Evolutionary conservation across 2,797 vertebrate genomes (phyloP).

Genomic region (Lepus oiostolus): DNA sequence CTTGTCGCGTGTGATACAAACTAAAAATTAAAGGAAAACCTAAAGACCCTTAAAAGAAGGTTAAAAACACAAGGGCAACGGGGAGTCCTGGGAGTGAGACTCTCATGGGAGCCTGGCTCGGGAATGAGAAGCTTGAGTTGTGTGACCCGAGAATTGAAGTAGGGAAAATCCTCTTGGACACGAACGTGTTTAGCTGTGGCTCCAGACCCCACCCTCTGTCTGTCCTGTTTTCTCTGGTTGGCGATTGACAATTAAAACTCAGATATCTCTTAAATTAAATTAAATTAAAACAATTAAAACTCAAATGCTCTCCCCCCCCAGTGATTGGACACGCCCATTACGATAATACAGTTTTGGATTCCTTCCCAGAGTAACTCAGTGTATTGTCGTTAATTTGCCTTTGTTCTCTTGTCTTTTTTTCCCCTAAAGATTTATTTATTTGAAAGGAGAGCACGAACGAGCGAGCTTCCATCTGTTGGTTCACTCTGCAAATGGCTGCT

Average conservation of each 20-base stretch:
- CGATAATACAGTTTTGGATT: background rate
- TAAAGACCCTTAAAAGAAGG: background rate
- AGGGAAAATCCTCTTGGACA: background rate
- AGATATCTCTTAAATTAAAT: background rate
- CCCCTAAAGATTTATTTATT: too few relatives aligned
- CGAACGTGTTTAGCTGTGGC: background rate
- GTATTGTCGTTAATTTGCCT: background rate
- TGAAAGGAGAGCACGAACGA: too few relatives aligned
- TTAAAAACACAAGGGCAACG: background rate
- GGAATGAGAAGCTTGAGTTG: rapidly evolving
- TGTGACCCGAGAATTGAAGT: background rate
- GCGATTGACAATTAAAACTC: background rate
- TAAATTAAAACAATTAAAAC: too few relatives aligned
- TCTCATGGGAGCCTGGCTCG: rapidly evolving
- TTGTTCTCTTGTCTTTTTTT: background rate
- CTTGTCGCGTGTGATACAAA: background rate
- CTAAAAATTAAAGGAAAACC: background rate
- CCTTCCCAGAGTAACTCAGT: background rate
- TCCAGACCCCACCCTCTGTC: background rate
- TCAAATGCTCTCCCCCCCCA: too few relatives aligned
- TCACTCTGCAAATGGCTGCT: too few relatives aligned
- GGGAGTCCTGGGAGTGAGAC: background rate
- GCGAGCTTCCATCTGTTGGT: too few relatives aligned
- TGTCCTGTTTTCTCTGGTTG: background rate
- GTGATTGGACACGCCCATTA: background rate